These are phyloP conservation scores for Orchesella flavescens DNA, from an alignment of 2,888 invertebrate species.

Conservation along the genomic window DNA sequence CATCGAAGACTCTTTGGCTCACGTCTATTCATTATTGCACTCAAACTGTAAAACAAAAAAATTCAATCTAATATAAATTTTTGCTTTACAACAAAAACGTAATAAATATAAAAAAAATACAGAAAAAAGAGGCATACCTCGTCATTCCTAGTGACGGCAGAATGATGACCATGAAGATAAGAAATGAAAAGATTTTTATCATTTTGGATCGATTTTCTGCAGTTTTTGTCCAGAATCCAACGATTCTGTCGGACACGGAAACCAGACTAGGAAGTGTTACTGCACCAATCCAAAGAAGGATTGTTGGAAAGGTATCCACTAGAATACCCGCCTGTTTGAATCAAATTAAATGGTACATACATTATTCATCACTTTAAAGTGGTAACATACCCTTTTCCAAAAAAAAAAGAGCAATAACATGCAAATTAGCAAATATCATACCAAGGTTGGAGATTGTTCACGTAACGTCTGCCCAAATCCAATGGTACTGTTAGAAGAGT, in stretches of 20 bases:
- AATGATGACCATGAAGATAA: conserved; percentile 94
- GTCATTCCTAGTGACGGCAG: conserved; percentile 93
- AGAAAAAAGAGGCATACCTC: no score
- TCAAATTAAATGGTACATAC: conserved; percentile 67
- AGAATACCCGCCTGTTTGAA: conserved; percentile 79
- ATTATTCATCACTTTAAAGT: no score
- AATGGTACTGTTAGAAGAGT: conserved; percentile 29
- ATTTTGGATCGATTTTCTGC: conserved; percentile 93
- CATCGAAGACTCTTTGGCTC: conserved; percentile 75
- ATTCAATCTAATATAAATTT: no score
- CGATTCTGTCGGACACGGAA: conserved; percentile 90
- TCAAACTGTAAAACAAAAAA: conserved; percentile 35
- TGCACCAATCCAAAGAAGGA: conserved; percentile 90
- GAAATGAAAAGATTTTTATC: conserved; percentile 93
- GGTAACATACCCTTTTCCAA: conserved; percentile 82
- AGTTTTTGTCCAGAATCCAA: conserved; percentile 95
- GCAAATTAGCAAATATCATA: conserved; percentile 83
- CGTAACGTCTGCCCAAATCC: conserved; percentile 30
- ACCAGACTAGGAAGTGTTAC: conserved; percentile 94
- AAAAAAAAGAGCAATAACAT: conserved; percentile 91
- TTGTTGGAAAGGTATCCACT: conserved; percentile 89
- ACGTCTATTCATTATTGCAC: not conserved
- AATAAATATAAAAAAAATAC: no score
- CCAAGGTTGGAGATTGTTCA: conserved; percentile 49
- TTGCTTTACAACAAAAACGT: no score